Conservation (phyloP, 2,113 vertebrate genomes). For the Oriolus oriolus region DNA sequence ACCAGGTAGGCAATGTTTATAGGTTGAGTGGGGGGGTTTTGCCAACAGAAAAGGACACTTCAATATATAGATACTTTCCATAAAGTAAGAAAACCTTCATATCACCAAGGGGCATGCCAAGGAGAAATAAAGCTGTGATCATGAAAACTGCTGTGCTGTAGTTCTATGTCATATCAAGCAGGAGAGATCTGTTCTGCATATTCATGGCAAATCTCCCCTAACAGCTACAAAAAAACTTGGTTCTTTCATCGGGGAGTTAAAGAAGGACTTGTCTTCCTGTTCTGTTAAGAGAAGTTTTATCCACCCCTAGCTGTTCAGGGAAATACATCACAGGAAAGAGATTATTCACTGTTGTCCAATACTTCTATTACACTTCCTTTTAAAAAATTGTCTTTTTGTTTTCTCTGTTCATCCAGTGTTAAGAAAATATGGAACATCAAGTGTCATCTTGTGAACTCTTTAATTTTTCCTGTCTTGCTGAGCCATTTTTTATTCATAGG, state of each 20-base stretch:
- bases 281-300: slow-evolving; percentile 26
- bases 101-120: neutral
- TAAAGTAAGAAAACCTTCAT: neutral
- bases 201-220: slow-evolving; percentile 53
- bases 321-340: slow-evolving; percentile 51
- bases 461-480: neutral
- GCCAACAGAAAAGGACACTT: neutral
- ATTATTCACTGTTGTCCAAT: slow-evolving; percentile 31
- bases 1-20: neutral
- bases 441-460: neutral
- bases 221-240: slow-evolving; percentile 43
- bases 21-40: rapidly evolving
- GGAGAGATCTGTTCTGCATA: slow-evolving; percentile 60
- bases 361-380: neutral
- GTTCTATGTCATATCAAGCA: neutral
- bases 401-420: neutral
- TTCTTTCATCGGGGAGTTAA: slow-evolving; percentile 65
- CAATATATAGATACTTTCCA: neutral
- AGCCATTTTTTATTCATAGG: neutral
- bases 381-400: neutral
- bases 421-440: neutral
- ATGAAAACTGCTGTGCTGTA: neutral
- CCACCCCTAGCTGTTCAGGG: slow-evolving; percentile 10
- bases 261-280: slow-evolving; percentile 59
- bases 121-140: slow-evolving; percentile 3